These are phyloP conservation scores for Prenolepis imparis DNA, from an alignment of 2,888 invertebrate genomes.

Conservation along the genomic window DNA sequence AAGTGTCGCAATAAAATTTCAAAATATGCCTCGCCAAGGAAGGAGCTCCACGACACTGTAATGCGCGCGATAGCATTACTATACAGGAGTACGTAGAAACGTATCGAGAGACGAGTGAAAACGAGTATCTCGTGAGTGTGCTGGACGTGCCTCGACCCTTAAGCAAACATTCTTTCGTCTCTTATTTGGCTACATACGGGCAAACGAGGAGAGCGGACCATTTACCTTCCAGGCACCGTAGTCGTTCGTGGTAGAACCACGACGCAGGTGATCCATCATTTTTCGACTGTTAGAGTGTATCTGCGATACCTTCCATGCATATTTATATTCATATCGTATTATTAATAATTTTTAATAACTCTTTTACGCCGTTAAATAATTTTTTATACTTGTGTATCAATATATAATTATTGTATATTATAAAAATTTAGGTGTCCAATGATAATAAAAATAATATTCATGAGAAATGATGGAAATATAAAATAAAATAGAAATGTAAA, in stretches of 20 bases:
- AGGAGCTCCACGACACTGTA: constrained; percentile 41
- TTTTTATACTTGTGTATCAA: constrained; percentile 23
- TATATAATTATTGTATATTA: constrained; percentile 3
- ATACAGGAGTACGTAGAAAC: constrained; percentile 59
- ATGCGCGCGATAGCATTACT: constrained; percentile 45
- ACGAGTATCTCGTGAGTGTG: constrained; percentile 57
- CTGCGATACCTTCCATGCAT: constrained; percentile 20
- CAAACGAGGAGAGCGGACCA: constrained; percentile 60
- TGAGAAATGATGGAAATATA: neutral
- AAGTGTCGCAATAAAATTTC: neutral
- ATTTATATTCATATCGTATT: constrained; percentile 3
- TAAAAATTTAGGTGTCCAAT: neutral
- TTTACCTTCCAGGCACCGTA: constrained; percentile 64
- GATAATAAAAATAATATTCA: constrained; percentile 9
- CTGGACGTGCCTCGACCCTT: constrained; percentile 78
- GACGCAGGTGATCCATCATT: constrained; percentile 70
- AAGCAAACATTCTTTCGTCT: constrained; percentile 76
- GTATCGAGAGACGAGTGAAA: constrained; percentile 60
- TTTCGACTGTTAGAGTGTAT: constrained; percentile 36
- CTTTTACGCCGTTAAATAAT: constrained; percentile 11
- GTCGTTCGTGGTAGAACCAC: constrained; percentile 44
- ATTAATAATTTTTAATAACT: no score
- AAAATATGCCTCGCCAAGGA: neutral
- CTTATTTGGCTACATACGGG: constrained; percentile 76
- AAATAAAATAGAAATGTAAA: neutral